phyloP scores from a whole-genome alignment of 2,113 vertebrate species.

The Arizona elegans region DNA sequence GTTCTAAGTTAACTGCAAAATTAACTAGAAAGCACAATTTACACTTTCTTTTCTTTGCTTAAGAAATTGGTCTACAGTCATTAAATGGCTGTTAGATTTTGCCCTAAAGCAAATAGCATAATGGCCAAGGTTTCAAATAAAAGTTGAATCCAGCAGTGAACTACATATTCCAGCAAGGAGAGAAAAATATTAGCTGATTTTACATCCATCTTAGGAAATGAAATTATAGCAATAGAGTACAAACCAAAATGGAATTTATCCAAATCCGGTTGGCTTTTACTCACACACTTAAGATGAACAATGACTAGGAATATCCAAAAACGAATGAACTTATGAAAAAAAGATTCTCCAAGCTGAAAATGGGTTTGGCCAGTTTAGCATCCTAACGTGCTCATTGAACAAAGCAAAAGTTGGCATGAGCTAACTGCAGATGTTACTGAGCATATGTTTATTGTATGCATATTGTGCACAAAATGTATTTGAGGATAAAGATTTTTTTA shows the following conservation, averaged over 20 bases:
- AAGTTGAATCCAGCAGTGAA: neutral
- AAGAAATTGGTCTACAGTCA: constrained; percentile 33
- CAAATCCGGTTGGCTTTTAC: neutral
- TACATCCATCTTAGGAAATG: neutral
- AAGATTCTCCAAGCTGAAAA: neutral
- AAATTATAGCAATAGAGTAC: neutral
- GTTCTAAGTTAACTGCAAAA: constrained; percentile 53
- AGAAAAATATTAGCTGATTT: neutral
- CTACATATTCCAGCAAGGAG: neutral
- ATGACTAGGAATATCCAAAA: neutral
- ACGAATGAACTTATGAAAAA: neutral
- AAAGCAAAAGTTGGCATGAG: neutral
- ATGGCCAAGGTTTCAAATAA: neutral
- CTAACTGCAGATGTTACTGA: neutral
- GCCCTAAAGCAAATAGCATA: neutral
- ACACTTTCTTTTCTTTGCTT: constrained; percentile 35
- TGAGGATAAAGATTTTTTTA: neutral
- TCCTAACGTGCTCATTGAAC: neutral
- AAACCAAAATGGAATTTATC: accelerated
- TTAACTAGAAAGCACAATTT: constrained; percentile 45
- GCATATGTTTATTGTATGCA: neutral
- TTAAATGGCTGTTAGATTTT: neutral
- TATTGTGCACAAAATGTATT: neutral
- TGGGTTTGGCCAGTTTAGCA: neutral
- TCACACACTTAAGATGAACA: neutral